Conservation (phyloP, 1,140 invertebrate genomes). For the Glomeris maerens region DNA sequence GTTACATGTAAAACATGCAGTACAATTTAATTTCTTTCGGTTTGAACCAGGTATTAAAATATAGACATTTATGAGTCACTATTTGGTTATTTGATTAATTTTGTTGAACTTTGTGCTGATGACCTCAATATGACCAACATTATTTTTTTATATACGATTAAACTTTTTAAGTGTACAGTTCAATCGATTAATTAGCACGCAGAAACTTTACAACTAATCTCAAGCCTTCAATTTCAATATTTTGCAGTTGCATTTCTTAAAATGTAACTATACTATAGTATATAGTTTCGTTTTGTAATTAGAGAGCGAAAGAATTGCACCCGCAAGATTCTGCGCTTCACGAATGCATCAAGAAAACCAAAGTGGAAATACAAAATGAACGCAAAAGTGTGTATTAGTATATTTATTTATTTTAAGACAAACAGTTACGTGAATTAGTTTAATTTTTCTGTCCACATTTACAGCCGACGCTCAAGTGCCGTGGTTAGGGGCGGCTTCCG, state of each 20-base stretch:
- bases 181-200: background rate
- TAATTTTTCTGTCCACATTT: slow-evolving; percentile 23
- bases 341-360: slow-evolving; percentile 46
- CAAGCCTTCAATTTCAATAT: too few species aligned
- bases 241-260: too few species aligned
- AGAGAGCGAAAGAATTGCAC: slow-evolving; percentile 37
- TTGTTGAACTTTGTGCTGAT: background rate
- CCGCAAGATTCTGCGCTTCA: slow-evolving; percentile 50
- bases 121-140: background rate
- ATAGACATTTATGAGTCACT: too few species aligned
- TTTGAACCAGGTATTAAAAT: too few species aligned
- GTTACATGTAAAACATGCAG: too few species aligned
- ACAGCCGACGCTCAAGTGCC: slow-evolving; percentile 53
- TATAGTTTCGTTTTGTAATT: slow-evolving; percentile 7
- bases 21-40: too few species aligned
- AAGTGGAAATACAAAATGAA: slow-evolving; percentile 42
- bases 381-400: slow-evolving; percentile 23
- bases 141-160: background rate
- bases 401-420: background rate
- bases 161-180: slow-evolving; percentile 2
- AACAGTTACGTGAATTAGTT: slow-evolving; percentile 3
- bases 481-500: slow-evolving; percentile 56
- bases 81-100: slow-evolving; percentile 7
- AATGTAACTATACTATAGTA: background rate
- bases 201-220: background rate